Evolutionary conservation across 2,113 vertebrate species (phyloP).

Genomic region (Ptilonorhynchus violaceus): DNA sequence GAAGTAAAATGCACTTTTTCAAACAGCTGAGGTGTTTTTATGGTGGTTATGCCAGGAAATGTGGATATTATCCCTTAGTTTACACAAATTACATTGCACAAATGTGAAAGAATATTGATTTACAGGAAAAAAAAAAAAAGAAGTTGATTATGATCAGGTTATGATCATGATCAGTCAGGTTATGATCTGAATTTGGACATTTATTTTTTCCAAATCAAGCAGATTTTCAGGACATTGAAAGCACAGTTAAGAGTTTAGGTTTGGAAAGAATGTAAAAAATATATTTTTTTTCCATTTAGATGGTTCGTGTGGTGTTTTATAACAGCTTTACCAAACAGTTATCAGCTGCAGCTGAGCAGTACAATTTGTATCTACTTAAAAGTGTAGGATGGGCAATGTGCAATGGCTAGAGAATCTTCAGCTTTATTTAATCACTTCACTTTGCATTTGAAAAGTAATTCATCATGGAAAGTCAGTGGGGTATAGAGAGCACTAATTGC

Average conservation of each 20-base stretch:
- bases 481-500: constrained; percentile 82
- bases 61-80: not conserved
- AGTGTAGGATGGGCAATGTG: constrained; percentile 44
- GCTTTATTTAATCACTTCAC: constrained; percentile 83
- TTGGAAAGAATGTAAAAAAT: not conserved
- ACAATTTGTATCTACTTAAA: constrained; percentile 32
- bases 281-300: not conserved
- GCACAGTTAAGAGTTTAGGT: fast-evolving
- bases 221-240: not conserved
- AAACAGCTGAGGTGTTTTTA: not conserved
- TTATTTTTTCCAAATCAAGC: not conserved
- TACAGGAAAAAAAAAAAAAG: no score
- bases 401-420: constrained; percentile 72
- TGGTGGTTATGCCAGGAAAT: not conserved
- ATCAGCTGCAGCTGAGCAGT: not conserved
- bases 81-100: not conserved
- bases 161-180: not conserved
- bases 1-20: not conserved
- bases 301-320: not conserved
- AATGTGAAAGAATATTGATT: not conserved
- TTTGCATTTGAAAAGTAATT: constrained; percentile 86
- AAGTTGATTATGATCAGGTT: not conserved
- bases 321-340: not conserved
- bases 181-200: not conserved
- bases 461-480: constrained; percentile 81